phyloP scores from a whole-genome alignment of 92 coral and sea anemone genomes.

The Diadumene lineata region DNA sequence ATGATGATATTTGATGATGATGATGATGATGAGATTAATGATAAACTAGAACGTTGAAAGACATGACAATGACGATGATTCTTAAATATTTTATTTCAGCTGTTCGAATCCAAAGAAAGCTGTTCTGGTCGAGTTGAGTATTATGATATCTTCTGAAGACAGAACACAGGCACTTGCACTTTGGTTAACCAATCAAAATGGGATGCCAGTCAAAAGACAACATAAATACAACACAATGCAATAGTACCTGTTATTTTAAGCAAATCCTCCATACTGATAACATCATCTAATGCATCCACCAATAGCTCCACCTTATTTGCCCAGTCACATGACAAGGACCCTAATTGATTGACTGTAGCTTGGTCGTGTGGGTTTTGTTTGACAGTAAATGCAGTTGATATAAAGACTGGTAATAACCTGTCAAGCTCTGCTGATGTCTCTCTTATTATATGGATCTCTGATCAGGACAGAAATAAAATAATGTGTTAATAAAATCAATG shows the following conservation, averaged over 20 bases:
- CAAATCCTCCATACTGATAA: slow-evolving; percentile 78
- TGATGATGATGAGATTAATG: no score
- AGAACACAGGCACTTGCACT: no score
- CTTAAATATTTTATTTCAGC: slow-evolving; percentile 75
- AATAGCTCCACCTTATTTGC: slow-evolving; percentile 63
- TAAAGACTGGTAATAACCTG: slow-evolving; percentile 63
- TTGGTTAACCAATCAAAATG: no score
- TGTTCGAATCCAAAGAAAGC: slow-evolving; percentile 82
- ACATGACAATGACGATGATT: slow-evolving; percentile 83
- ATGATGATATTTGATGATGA: no score
- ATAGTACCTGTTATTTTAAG: slow-evolving; percentile 59
- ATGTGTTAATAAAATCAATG: no score
- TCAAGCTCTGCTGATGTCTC: slow-evolving; percentile 69
- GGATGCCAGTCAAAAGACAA: no score
- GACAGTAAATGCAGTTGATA: slow-evolving; percentile 66
- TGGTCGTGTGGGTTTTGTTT: slow-evolving; percentile 70
- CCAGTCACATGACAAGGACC: slow-evolving; percentile 81
- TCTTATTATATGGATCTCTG: slow-evolving; percentile 82
- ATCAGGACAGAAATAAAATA: background rate
- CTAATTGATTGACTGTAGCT: slow-evolving; percentile 61
- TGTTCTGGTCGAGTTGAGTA: slow-evolving; percentile 66
- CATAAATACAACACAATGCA: no score
- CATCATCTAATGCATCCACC: slow-evolving; percentile 77
- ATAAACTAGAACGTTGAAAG: slow-evolving; percentile 82
- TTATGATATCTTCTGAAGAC: no score